A percentile compares a stretch with the other conserved stretches of the same genome.
Evolutionary conservation across 2,797 vertebrate genomes (phyloP).

Genomic region (Craterocephalus amniculus): DNA sequence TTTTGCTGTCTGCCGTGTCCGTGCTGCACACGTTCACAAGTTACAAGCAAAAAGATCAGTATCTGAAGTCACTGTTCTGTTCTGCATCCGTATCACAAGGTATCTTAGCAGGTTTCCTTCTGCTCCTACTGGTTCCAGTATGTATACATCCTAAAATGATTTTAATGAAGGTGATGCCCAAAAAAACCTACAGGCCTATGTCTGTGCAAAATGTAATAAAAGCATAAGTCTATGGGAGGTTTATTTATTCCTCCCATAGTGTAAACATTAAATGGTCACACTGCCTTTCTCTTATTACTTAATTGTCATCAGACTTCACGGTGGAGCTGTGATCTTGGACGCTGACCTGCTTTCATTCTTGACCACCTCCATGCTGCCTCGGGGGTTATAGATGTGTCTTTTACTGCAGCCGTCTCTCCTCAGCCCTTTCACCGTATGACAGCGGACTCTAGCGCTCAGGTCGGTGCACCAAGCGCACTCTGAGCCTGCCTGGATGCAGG

Average conservation of each 20-base stretch:
- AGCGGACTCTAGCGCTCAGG: constrained; percentile 3
- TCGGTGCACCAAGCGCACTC: constrained; percentile 66
- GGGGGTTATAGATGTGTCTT: constrained; percentile 48
- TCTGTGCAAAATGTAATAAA: no score
- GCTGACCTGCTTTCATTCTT: constrained; percentile 53
- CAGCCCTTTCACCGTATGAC: constrained; percentile 32
- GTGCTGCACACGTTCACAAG: constrained; percentile 26
- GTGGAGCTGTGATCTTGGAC: not conserved
- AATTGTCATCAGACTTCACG: not conserved
- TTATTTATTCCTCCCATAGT: not conserved
- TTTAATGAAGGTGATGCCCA: not conserved
- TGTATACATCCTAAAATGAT: not conserved
- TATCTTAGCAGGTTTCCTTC: not conserved
- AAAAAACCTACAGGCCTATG: not conserved
- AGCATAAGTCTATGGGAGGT: no score
- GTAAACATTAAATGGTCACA: not conserved
- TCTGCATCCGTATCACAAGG: not conserved
- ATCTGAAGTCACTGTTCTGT: not conserved
- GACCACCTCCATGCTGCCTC: constrained; percentile 22
- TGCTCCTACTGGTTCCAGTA: not conserved
- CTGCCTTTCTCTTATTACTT: no score
- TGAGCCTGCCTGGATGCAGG: constrained; percentile 55
- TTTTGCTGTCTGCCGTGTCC: not conserved
- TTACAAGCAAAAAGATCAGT: not conserved
- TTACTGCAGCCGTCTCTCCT: constrained; percentile 25